Evolutionary conservation across 2,113 vertebrate genomes (phyloP).

Genomic region (Pontoporia blainvillei): DNA sequence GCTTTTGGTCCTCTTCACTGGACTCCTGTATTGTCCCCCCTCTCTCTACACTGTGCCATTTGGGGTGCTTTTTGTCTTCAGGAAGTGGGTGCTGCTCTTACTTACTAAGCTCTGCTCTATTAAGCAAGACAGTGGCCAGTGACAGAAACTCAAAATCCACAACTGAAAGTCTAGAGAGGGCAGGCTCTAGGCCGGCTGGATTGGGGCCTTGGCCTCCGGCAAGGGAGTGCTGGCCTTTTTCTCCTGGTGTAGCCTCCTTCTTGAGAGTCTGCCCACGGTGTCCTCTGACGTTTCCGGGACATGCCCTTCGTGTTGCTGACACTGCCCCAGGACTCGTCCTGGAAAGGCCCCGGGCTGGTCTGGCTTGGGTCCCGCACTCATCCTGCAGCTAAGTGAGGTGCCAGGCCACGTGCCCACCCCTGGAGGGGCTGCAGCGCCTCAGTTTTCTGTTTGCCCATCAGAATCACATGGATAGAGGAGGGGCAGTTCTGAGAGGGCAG

Average conservation of each 20-base stretch:
- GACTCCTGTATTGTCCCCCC: not conserved
- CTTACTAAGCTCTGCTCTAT: not conserved
- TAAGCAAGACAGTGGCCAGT: not conserved
- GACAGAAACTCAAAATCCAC: not conserved
- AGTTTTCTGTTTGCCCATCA: not conserved
- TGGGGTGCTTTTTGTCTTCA: not conserved
- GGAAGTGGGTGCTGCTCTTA: not conserved
- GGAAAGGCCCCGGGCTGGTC: not conserved
- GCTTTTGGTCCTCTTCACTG: too few species aligned
- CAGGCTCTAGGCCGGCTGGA: accelerated
- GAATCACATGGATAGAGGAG: not conserved
- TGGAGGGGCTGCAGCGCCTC: not conserved
- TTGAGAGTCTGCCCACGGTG: accelerated
- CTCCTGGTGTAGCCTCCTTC: not conserved
- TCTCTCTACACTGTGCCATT: not conserved
- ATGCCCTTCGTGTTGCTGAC: not conserved
- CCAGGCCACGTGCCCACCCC: not conserved
- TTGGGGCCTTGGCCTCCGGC: too few species aligned
- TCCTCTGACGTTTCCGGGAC: accelerated
- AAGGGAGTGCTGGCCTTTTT: not conserved
- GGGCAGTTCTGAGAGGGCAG: not conserved
- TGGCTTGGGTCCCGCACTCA: not conserved
- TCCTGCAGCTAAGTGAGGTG: not conserved
- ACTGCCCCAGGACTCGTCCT: not conserved
- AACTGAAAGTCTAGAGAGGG: not conserved